These are phyloP conservation scores for Orycteropus afer DNA, from an alignment of 2,113 vertebrate genomes.

Conservation along the genomic window DNA sequence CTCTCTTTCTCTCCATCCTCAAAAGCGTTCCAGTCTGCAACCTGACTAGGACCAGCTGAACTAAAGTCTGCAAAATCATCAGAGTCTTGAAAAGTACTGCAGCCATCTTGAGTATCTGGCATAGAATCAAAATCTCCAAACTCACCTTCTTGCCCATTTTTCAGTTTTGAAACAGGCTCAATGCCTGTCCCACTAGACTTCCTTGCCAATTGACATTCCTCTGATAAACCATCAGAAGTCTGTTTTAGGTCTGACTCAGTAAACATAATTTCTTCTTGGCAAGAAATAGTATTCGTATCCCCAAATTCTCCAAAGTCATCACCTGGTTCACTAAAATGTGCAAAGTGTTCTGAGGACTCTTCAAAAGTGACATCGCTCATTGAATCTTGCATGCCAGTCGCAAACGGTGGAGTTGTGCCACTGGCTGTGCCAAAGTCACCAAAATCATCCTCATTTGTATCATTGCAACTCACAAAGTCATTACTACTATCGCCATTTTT, in stretches of 20 bases:
- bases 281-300: conserved; percentile 78
- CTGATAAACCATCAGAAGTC: conserved; percentile 70
- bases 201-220: conserved; percentile 72
- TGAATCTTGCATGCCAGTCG: conserved; percentile 76
- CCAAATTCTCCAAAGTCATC: conserved; percentile 87
- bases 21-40: conserved; percentile 91
- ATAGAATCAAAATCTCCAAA: conserved; percentile 86
- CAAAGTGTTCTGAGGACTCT: conserved; percentile 82
- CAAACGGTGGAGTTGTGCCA: conserved; percentile 79
- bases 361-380: conserved; percentile 72
- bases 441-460: conserved; percentile 84
- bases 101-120: conserved; percentile 84
- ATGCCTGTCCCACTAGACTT: conserved; percentile 68
- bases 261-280: conserved; percentile 83
- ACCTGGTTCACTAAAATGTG: conserved; percentile 71
- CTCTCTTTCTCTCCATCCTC: conserved; percentile 85
- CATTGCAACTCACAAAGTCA: conserved; percentile 80
- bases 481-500: conserved; percentile 78
- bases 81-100: conserved; percentile 87
- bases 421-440: conserved; percentile 91
- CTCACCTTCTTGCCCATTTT: conserved; percentile 81
- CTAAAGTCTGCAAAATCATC: conserved; percentile 98
- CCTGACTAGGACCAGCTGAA: conserved; percentile 88
- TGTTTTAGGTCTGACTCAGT: conserved; percentile 78
- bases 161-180: conserved; percentile 78